Percentiles rank a stretch among this genome's conserved stretches.
These are phyloP conservation scores for Eulemur coronatus DNA, from an alignment of 2,797 vertebrate genomes.

Conservation along the genomic window DNA sequence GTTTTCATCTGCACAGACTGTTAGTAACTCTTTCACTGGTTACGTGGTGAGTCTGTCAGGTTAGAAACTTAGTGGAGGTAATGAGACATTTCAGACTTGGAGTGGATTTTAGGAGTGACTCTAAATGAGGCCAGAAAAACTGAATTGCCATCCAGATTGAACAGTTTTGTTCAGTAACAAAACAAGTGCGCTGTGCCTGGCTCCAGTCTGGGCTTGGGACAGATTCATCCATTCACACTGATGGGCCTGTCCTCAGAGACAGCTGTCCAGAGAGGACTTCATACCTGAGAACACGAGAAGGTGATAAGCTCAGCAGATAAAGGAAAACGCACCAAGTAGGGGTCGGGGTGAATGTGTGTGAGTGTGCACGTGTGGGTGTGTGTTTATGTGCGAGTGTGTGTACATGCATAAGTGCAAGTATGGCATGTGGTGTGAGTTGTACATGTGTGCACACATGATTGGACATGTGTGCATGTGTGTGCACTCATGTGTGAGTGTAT, in stretches of 20 bases:
- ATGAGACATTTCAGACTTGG: background rate
- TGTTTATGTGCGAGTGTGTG: rapidly evolving
- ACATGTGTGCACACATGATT: background rate
- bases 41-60: background rate
- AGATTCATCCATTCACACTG: background rate
- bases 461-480: too few species aligned
- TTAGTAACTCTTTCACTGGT: background rate
- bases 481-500: too few species aligned
- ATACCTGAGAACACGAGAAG: background rate
- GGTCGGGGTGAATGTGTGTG: background rate
- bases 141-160: background rate
- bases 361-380: background rate
- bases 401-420: too few species aligned
- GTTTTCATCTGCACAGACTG: background rate
- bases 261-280: background rate
- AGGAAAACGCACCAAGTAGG: background rate
- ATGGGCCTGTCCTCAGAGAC: background rate
- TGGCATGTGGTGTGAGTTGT: background rate
- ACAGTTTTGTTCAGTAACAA: background rate
- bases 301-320: background rate
- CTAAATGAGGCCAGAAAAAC: background rate
- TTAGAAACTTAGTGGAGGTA: background rate
- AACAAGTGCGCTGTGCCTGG: background rate
- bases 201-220: background rate
- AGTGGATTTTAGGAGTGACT: background rate